Conservation (phyloP, 2,797 vertebrate species). For the Ispidina lecontei region DNA sequence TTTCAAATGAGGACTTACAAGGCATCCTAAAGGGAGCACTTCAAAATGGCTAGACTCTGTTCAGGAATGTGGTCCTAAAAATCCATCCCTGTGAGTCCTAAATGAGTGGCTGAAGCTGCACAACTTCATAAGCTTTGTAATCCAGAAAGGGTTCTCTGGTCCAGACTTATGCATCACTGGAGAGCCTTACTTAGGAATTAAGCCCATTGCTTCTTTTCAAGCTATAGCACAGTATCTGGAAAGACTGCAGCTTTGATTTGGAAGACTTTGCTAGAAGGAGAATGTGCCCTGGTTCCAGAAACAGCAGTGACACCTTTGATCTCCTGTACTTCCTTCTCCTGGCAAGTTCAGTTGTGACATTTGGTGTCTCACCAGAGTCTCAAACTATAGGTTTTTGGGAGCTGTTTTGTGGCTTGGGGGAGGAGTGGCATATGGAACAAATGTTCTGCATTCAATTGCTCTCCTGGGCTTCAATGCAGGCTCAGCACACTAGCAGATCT, state of each 20-base stretch:
- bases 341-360: slow-evolving; percentile 27
- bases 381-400: slow-evolving; percentile 16
- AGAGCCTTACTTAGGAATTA: not conserved
- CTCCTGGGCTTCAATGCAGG: slow-evolving; percentile 9
- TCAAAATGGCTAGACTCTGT: not conserved
- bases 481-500: slow-evolving; percentile 40
- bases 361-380: slow-evolving; percentile 32
- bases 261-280: not conserved
- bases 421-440: slow-evolving; percentile 54
- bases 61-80: not conserved
- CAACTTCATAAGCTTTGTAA: not conserved
- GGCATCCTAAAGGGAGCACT: not conserved
- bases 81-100: not conserved
- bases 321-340: slow-evolving; percentile 17
- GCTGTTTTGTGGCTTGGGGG: slow-evolving; percentile 26
- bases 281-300: not conserved
- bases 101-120: not conserved
- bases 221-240: not conserved
- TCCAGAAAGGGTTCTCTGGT: not conserved
- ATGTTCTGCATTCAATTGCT: slow-evolving; percentile 40
- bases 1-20: not conserved
- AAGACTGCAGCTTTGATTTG: not conserved
- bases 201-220: not conserved
- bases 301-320: not conserved
- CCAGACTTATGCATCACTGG: not conserved